A percentile compares a stretch with the other conserved stretches of the same genome.
Conservation (phyloP, 2,888 invertebrate genomes). For the Metallyticus violacea region DNA sequence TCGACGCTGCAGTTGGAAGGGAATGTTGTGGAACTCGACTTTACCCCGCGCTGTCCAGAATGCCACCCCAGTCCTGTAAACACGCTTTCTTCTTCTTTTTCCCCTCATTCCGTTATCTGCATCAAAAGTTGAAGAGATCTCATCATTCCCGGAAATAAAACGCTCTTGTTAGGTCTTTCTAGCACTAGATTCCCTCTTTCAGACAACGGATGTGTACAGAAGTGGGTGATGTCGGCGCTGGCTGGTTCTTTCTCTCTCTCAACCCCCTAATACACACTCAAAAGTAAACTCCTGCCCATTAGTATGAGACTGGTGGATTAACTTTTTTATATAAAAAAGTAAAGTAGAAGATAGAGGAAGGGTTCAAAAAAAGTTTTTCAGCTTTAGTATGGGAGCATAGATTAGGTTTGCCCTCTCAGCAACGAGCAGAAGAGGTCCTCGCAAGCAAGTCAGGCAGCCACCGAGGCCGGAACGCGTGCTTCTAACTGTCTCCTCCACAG, state of each 20-base stretch:
- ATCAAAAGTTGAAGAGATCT: neutral
- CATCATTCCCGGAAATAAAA: neutral
- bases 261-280: slow-evolving; percentile 19
- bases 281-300: slow-evolving; percentile 16
- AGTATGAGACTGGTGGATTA: slow-evolving; percentile 18
- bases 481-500: slow-evolving; percentile 4
- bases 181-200: neutral
- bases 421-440: neutral
- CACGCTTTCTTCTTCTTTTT: no score
- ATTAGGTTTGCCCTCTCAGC: slow-evolving; percentile 17
- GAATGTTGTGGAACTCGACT: neutral
- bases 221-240: neutral
- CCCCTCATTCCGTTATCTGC: neutral
- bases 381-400: slow-evolving; percentile 18
- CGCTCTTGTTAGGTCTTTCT: neutral
- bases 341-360: slow-evolving; percentile 3
- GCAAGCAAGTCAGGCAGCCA: neutral
- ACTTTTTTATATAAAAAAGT: slow-evolving; percentile 5
- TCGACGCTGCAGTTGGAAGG: neutral
- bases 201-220: neutral
- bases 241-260: slow-evolving; percentile 9
- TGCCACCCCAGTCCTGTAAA: neutral
- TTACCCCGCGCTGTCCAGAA: neutral
- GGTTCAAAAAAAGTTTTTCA: slow-evolving; percentile 8
- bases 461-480: slow-evolving; percentile 3